phyloP scores from a whole-genome alignment of 1,140 invertebrate genomes.

The Homalodisca vitripennis region DNA sequence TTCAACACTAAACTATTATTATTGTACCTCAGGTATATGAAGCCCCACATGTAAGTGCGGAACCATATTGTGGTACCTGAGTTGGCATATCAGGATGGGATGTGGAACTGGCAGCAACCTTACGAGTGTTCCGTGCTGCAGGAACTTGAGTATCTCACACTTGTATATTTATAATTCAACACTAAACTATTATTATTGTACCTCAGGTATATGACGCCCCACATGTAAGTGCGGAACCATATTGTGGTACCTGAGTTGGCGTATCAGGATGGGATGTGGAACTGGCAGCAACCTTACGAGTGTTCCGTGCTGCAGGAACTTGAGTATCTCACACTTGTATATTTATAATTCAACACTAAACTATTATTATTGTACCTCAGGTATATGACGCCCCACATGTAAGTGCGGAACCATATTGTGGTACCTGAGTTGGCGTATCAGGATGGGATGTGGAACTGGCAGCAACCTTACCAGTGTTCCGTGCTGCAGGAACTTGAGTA shows the following conservation, averaged over 20 bases:
- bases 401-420: constrained; percentile 98
- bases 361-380: too few relatives aligned
- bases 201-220: constrained; percentile 98
- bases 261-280: too few relatives aligned
- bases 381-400: constrained; percentile 99
- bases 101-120: constrained; percentile 97
- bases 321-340: constrained; percentile 98
- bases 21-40: constrained; percentile 96
- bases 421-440: constrained; percentile 97
- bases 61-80: constrained; percentile 98
- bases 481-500: constrained; percentile 98
- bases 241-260: constrained; percentile 97
- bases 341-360: too few relatives aligned
- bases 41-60: constrained; percentile 98
- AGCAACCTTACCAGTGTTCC: too few relatives aligned
- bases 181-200: too few relatives aligned
- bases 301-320: constrained; percentile 98
- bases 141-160: constrained; percentile 97
- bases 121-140: constrained; percentile 98
- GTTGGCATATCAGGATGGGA: too few relatives aligned
- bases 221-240: constrained; percentile 99
- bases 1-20: too few relatives aligned
- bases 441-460: too few relatives aligned
- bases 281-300: too few relatives aligned
- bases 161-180: too few relatives aligned